Percentiles rank a stretch among this genome's conserved stretches.
These are phyloP conservation scores for Meghimatium bilineatum DNA, from an alignment of 2,888 invertebrate species.

Conservation along the genomic window DNA sequence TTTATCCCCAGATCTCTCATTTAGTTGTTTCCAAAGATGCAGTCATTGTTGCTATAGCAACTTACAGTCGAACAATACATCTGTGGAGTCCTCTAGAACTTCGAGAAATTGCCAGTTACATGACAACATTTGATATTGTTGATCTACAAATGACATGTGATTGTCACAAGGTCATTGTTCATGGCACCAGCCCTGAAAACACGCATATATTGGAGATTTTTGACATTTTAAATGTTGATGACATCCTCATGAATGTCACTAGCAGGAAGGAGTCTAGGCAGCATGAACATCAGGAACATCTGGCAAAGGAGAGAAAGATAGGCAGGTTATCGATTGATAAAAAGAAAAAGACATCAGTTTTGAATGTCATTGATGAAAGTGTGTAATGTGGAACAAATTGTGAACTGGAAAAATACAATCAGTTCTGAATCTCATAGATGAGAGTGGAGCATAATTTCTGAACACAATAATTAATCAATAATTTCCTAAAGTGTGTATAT, in stretches of 20 bases:
- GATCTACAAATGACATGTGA: slow-evolving; percentile 49
- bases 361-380: not conserved
- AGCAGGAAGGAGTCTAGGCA: slow-evolving; percentile 21
- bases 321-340: not conserved
- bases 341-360: not conserved
- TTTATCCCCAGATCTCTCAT: slow-evolving; percentile 41
- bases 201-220: slow-evolving; percentile 43
- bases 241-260: slow-evolving; percentile 30
- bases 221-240: slow-evolving; percentile 45
- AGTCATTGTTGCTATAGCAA: slow-evolving; percentile 42
- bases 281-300: slow-evolving; percentile 7
- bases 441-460: too few species aligned
- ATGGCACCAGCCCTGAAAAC: slow-evolving; percentile 15
- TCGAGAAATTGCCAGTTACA: slow-evolving; percentile 46
- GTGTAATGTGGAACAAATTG: not conserved
- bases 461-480: too few species aligned
- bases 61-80: slow-evolving; percentile 35
- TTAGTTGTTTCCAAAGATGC: slow-evolving; percentile 50
- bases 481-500: too few species aligned
- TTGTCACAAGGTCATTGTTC: slow-evolving; percentile 46
- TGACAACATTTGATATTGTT: slow-evolving; percentile 30
- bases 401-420: too few species aligned
- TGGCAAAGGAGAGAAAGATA: slow-evolving; percentile 28
- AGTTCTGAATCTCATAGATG: too few species aligned
- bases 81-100: slow-evolving; percentile 44